Percentiles rank a stretch among this genome's conserved stretches.
These are phyloP conservation scores for Eleginops maclovinus DNA, from an alignment of 2,113 vertebrate species.

Conservation along the genomic window DNA sequence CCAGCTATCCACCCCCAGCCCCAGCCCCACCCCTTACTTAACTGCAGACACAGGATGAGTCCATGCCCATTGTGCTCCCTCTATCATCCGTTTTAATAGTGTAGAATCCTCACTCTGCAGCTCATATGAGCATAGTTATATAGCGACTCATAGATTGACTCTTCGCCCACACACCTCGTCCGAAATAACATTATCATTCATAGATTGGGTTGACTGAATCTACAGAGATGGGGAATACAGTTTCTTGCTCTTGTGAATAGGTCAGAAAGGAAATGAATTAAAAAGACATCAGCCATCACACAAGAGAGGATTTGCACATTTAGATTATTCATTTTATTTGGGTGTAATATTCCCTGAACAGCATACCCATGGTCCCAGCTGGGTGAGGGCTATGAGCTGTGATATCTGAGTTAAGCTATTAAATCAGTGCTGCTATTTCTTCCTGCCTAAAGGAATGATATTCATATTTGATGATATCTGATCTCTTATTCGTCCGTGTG, in stretches of 20 bases:
- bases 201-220: conserved; percentile 63
- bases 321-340: conserved; percentile 56
- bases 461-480: conserved; percentile 37
- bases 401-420: conserved; percentile 48
- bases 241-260: conserved; percentile 59
- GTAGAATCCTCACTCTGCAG: conserved; percentile 37
- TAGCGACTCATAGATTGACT: conserved; percentile 62
- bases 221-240: conserved; percentile 49
- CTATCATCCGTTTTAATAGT: conserved; percentile 47
- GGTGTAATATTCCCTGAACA: conserved; percentile 49
- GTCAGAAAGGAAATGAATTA: conserved; percentile 68
- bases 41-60: conserved; percentile 25
- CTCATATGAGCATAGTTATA: conserved; percentile 44
- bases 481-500: conserved; percentile 27
- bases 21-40: conserved; percentile 21
- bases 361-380: conserved; percentile 54
- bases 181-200: conserved; percentile 75
- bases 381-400: conserved; percentile 32
- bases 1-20: conserved; percentile 1
- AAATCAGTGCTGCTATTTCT: conserved; percentile 57
- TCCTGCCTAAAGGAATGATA: conserved; percentile 35
- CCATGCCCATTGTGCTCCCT: conserved; percentile 40
- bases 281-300: conserved; percentile 66
- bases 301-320: conserved; percentile 37
- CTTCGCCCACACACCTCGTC: conserved; percentile 41